Base-by-base conservation (phyloP, 2,113 vertebrate genomes). In the Hippocampus comes region DNA sequence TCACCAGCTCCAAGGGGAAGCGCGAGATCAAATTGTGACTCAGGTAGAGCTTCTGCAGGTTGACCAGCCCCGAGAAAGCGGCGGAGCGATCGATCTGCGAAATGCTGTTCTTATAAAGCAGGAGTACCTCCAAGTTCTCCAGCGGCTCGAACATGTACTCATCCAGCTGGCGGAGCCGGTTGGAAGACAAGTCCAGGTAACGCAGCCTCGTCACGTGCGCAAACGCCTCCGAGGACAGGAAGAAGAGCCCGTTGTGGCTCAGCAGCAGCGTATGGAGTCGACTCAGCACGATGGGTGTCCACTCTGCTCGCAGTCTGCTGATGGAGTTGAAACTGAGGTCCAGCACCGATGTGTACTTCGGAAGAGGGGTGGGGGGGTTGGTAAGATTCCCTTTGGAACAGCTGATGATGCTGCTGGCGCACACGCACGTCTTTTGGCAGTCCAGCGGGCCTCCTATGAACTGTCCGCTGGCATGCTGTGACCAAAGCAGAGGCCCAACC, bases 361-460 rank as follows among this genome's bases (percentile, higher is more conserved):
- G 97, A 51, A 99, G 81, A 0, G 81, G 74, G 0, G 66, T 20
- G 1, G 96, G 96, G 21, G 95, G 87, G 2, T 17, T 10, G 38
- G 79, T 90, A 69, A 98, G 90, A 67, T 90, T 93, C 60, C 88
- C 91, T 81, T 93, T 94, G 12, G 96, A 94, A 80, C 97, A 99
- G 90, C 95, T 96, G 74, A 98, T 92, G 71, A 98, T 95, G 91
- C 96, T 95, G 86, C 96, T 97, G 89, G 97, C 96, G 0, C 97
- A 99, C 74, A 99, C 84, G 59, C 97, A 99, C 15, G 79, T 92
- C 1, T 81, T 87, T 55, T 90, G 93, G 74, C 94, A 97, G 89
- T 90, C 92, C 63, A 93, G 82, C n/a, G 88, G 76, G 4, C 18
- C 71, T 20, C 87, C 83, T 2, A 78, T 73, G 0, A 78, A 41